Evolutionary conservation across 2,797 vertebrate genomes (phyloP), one percentile per base, ranked within the genome.

Genomic region (Premnoplex brunnescens): DNA sequence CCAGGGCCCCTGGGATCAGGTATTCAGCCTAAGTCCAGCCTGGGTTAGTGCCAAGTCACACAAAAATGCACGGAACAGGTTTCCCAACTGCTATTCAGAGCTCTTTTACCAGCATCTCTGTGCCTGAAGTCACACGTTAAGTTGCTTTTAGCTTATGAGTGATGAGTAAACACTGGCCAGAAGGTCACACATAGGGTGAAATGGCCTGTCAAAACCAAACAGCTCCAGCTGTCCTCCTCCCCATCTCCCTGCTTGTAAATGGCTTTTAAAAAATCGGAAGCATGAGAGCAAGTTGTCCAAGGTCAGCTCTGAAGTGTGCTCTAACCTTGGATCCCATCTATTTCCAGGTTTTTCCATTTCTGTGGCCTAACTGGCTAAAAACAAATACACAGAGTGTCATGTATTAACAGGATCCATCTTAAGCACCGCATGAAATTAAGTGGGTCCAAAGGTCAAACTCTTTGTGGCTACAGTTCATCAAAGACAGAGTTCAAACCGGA

Each of bases 191-290:
- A 19, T 3, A 12, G 60, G 46, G 56, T 92, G 86, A 96, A 96
- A 95, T 67, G 64, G 26, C 28, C 64, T 96, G 81, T 96, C 93
- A 92, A 90, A 95, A 85, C 26, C 52, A 91, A 96, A 94, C 74
- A 92, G 83, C 49, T 79, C 81, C 94, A 95, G 86, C 88, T 93
- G 92, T 84, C 86, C 49, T 85, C 46, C 43, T 85, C 68, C 44
- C 79, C 18, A 1, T 67, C 41, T 85, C 37, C 44, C 30, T 2
- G 4, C 46, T 68, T 83, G 27, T 60, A 95, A 94, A 96, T 74
- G 72, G 72, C 64, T 77, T 94, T 91, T 79, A 7, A 59, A 94
- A 80, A 89, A 44, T 80, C 3, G 0, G 51, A 88, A 91, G 32
- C 51, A 22, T 16, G 52, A 48, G 3, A 91, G 24, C 34, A 48